Percentiles rank a stretch among this genome's conserved stretches.
phyloP scores from a whole-genome alignment of 2,797 vertebrate species.

The Tinamus major region DNA sequence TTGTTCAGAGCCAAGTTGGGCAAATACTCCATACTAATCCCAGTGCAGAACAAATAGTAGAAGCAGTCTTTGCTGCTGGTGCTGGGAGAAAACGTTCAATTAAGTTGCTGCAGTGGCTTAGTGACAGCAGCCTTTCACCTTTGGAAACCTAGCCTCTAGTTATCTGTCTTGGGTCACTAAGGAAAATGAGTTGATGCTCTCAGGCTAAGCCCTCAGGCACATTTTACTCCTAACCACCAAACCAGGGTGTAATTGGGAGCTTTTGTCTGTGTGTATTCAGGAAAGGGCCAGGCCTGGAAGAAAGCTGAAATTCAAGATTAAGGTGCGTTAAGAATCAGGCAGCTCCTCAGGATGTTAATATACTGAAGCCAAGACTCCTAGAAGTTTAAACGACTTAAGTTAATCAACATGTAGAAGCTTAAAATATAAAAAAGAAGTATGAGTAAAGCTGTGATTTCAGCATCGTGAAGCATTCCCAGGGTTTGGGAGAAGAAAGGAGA shows the following conservation, averaged over 20 bases:
- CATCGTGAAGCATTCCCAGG: background rate
- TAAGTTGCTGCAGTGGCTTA: conserved; percentile 65
- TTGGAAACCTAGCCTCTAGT: conserved; percentile 38
- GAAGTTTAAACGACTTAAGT: background rate
- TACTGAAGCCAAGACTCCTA: background rate
- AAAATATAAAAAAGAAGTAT: background rate
- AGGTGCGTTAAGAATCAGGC: background rate
- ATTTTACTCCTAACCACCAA: conserved; percentile 47
- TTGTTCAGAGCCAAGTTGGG: background rate
- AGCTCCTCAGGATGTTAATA: conserved; percentile 26
- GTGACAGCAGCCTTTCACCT: conserved; percentile 68
- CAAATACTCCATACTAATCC: conserved; percentile 62
- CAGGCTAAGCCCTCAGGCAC: conserved; percentile 56
- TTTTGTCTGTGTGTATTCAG: background rate
- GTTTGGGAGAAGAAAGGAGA: background rate
- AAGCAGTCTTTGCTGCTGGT: conserved; percentile 31
- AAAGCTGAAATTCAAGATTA: conserved; percentile 12
- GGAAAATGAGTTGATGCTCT: conserved; percentile 57
- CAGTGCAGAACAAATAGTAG: conserved; percentile 49
- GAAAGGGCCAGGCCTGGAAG: background rate
- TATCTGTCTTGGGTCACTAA: conserved; percentile 61
- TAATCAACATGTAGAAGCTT: background rate
- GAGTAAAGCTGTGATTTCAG: background rate
- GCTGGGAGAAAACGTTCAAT: conserved; percentile 69
- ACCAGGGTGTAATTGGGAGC: conserved; percentile 26